Percentiles rank a stretch among this genome's conserved stretches.
phyloP scores from a whole-genome alignment of 2,888 invertebrate species.

The Amaurobius ferox region DNA sequence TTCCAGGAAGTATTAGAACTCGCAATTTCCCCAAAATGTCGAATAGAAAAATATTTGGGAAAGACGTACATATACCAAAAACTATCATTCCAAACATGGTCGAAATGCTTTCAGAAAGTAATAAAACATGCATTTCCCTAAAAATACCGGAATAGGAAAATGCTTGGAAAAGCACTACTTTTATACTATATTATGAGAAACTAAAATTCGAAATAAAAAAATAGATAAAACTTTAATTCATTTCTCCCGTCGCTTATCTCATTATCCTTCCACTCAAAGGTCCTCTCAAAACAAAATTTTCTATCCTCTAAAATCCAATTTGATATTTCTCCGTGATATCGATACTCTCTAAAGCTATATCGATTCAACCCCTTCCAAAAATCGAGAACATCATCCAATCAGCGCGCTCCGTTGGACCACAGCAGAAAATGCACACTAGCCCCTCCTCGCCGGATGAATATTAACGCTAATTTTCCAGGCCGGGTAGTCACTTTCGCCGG shows the following conservation, averaged over 20 bases:
- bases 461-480: slow-evolving; percentile 59
- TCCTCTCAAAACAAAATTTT: not conserved
- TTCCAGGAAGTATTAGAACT: no score
- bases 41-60: no score
- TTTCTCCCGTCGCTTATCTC: not conserved
- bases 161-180: no score
- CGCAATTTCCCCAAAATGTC: no score
- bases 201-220: no score
- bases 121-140: no score
- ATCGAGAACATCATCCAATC: slow-evolving; percentile 34
- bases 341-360: not conserved
- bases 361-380: not conserved
- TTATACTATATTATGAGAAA: no score
- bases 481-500: slow-evolving; percentile 33
- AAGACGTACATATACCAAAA: no score
- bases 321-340: not conserved
- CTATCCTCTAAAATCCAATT: slow-evolving; percentile 1
- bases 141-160: no score
- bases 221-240: not conserved
- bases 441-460: slow-evolving; percentile 39
- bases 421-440: slow-evolving; percentile 24
- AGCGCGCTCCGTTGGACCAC: slow-evolving; percentile 43
- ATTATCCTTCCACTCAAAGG: not conserved
- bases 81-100: no score
- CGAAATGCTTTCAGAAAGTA: no score